These are phyloP conservation scores for Centruroides vittatus DNA, from an alignment of 1,140 invertebrate species.

Conservation along the genomic window DNA sequence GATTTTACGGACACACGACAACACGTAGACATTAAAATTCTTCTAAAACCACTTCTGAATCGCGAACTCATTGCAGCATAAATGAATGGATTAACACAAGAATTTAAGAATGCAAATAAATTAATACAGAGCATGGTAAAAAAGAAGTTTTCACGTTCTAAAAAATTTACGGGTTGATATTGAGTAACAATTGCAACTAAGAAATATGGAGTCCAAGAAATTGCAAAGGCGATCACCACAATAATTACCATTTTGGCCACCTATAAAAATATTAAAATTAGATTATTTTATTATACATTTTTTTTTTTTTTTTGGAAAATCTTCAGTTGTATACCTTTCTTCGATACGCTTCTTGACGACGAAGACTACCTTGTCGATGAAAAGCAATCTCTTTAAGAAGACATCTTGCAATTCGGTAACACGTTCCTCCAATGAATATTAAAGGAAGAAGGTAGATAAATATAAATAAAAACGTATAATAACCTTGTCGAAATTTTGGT, in stretches of 20 bases:
- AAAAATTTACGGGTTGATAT: conserved; percentile 27
- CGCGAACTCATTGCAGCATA: conserved; percentile 34
- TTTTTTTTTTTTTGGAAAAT: not conserved
- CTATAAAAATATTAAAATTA: conserved; percentile 21
- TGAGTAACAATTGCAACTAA: conserved; percentile 31
- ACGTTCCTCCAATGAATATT: conserved; percentile 30
- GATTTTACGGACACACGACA: no score
- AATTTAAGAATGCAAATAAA: conserved; percentile 34
- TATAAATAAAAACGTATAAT: conserved; percentile 33
- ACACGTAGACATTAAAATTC: not conserved
- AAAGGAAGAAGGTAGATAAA: conserved; percentile 32
- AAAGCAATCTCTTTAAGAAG: conserved; percentile 24
- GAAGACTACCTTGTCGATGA: conserved; percentile 19
- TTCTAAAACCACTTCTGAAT: conserved; percentile 26
- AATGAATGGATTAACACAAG: conserved; percentile 35
- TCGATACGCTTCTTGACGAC: conserved; percentile 23
- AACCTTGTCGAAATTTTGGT: conserved; percentile 26
- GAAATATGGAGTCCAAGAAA: conserved; percentile 36
- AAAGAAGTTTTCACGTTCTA: conserved; percentile 29
- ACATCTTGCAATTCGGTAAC: conserved; percentile 30
- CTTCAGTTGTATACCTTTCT: conserved; percentile 21
- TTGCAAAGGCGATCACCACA: conserved; percentile 28
- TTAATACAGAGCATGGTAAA: conserved; percentile 38
- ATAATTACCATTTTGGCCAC: conserved; percentile 34
- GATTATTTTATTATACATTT: not conserved